These are phyloP conservation scores for Tanypteryx hageni DNA, from an alignment of 2,888 invertebrate species.

Conservation along the genomic window DNA sequence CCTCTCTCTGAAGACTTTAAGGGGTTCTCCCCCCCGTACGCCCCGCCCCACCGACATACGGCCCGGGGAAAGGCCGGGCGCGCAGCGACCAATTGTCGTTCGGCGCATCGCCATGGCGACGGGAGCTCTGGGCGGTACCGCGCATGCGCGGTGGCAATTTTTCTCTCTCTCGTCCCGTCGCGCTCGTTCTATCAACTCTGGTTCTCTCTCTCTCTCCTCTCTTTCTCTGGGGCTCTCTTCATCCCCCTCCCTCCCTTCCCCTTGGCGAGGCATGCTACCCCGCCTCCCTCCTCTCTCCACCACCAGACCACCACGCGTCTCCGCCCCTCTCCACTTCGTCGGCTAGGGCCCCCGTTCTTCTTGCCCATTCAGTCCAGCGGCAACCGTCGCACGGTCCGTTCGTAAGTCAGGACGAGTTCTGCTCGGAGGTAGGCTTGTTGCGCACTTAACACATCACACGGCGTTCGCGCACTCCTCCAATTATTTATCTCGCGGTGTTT, in stretches of 20 bases:
- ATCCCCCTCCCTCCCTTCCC: conserved; percentile 5
- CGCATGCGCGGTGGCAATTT: conserved; percentile 30
- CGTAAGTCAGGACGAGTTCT: neutral
- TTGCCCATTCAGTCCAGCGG: conserved; percentile 55
- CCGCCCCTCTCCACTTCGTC: neutral
- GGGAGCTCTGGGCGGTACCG: conserved; percentile 56
- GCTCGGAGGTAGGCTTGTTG: neutral
- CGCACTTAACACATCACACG: neutral
- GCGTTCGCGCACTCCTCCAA: neutral
- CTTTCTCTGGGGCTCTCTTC: neutral
- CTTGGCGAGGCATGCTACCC: neutral
- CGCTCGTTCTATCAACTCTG: neutral
- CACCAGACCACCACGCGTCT: neutral
- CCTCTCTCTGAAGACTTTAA: neutral
- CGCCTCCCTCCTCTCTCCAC: neutral
- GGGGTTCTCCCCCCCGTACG: neutral
- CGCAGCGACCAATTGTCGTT: conserved; percentile 41
- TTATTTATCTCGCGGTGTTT: conserved; percentile 8
- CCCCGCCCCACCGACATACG: neutral
- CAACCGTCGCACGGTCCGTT: conserved; percentile 28
- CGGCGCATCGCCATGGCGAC: conserved; percentile 54
- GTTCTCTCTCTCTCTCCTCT: neutral
- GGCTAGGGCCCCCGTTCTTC: neutral
- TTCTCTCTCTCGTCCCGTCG: neutral
- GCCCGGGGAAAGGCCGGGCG: neutral